Evolutionary conservation across 2,888 invertebrate species (phyloP).

Genomic region (Andrena haemorrhoa): DNA sequence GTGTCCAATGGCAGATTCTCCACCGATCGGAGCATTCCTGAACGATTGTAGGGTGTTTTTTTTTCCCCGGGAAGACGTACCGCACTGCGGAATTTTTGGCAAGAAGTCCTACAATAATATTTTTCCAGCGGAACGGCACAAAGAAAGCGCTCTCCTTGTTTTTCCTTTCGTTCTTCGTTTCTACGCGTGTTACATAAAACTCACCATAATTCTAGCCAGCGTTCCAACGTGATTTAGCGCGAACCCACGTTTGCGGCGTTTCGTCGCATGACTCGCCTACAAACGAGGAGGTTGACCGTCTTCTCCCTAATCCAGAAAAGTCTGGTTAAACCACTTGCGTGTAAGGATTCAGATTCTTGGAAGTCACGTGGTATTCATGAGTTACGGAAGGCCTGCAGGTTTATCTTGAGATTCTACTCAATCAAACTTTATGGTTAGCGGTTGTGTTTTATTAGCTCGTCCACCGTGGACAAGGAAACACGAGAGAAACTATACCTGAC

Average conservation of each 20-base stretch:
- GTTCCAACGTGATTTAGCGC: constrained; percentile 67
- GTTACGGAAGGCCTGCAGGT: constrained; percentile 36
- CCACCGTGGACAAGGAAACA: not conserved
- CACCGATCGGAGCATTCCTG: not conserved
- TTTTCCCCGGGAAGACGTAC: not conserved
- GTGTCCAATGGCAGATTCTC: not conserved
- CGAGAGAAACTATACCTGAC: not conserved
- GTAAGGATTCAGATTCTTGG: constrained; percentile 53
- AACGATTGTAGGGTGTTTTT: not conserved
- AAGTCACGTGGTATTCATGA: constrained; percentile 44
- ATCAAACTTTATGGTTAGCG: constrained; percentile 22
- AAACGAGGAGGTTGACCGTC: constrained; percentile 47
- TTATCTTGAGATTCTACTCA: constrained; percentile 33
- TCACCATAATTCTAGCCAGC: constrained; percentile 65
- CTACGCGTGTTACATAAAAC: constrained; percentile 63
- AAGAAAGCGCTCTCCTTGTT: constrained; percentile 49
- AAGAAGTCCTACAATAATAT: constrained; percentile 64
- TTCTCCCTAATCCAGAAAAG: constrained; percentile 59
- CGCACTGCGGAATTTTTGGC: constrained; percentile 60
- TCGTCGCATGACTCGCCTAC: constrained; percentile 55
- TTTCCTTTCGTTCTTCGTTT: constrained; percentile 30
- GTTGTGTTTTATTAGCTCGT: not conserved
- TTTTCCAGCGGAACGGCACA: constrained; percentile 49
- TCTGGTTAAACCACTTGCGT: constrained; percentile 64
- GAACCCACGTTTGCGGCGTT: constrained; percentile 61